Evolutionary conservation across 2,888 invertebrate genomes (phyloP).

Genomic region (Eupithecia vulgata): DNA sequence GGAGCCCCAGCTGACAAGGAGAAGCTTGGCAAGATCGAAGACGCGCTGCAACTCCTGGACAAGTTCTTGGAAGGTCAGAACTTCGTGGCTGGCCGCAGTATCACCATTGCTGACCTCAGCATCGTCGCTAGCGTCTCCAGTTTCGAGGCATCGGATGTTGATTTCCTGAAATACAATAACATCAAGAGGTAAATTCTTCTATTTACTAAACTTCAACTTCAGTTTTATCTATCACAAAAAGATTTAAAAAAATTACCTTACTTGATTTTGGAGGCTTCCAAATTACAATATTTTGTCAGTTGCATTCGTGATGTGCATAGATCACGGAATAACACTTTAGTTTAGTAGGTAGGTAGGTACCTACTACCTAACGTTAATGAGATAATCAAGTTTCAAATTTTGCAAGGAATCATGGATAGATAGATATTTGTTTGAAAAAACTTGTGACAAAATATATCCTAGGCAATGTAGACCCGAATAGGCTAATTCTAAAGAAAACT

Average conservation of each 20-base stretch:
- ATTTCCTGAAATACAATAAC: constrained; percentile 88
- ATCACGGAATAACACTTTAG: neutral
- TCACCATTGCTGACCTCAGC: constrained; percentile 91
- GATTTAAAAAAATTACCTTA: neutral
- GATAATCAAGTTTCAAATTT: no score
- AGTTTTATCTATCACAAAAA: neutral
- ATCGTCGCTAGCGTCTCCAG: constrained; percentile 88
- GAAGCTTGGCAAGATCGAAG: constrained; percentile 87
- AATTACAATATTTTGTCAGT: neutral
- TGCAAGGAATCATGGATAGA: no score
- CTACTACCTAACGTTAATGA: neutral
- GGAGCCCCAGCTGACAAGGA: constrained; percentile 86
- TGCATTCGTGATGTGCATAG: neutral
- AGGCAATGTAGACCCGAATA: no score
- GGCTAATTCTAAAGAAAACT: no score
- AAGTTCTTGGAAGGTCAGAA: constrained; percentile 88
- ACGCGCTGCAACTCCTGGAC: constrained; percentile 87
- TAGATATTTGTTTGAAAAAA: no score
- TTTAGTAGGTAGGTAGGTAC: no score
- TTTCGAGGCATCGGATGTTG: constrained; percentile 86
- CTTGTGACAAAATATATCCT: no score
- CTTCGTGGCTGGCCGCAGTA: constrained; percentile 88
- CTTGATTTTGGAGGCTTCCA: constrained; percentile 1
- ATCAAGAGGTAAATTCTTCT: constrained; percentile 78
- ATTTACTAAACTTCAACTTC: neutral